Evolutionary conservation across 2,113 vertebrate genomes (phyloP).

Genomic region (Phyllostomus discolor): DNA sequence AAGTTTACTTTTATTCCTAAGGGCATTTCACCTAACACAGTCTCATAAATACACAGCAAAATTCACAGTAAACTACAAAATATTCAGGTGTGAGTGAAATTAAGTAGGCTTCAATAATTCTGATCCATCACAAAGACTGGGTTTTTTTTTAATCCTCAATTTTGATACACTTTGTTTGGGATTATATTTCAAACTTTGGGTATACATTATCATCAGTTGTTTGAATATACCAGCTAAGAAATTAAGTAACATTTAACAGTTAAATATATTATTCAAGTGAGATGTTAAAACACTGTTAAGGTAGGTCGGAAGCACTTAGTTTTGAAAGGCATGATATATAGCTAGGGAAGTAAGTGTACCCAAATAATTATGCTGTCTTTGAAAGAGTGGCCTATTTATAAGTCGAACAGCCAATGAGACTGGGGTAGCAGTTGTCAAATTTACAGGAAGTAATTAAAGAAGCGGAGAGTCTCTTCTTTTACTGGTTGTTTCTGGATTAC

Average conservation of each 20-base stretch:
- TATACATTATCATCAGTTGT: background rate
- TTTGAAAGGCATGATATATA: conserved; percentile 84
- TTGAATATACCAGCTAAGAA: conserved; percentile 66
- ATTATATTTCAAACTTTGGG: background rate
- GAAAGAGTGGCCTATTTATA: conserved; percentile 82
- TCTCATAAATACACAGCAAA: background rate
- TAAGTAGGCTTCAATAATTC: background rate
- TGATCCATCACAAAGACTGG: background rate
- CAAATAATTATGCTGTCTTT: conserved; percentile 83
- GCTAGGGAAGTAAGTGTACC: conserved; percentile 80
- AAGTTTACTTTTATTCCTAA: background rate
- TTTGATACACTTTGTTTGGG: conserved; percentile 11
- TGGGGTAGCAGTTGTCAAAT: conserved; percentile 78
- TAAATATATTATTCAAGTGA: conserved; percentile 62
- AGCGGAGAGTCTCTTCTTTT: conserved; percentile 82
- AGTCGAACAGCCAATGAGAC: conserved; percentile 79
- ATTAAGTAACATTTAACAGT: conserved; percentile 49
- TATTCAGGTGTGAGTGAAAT: background rate
- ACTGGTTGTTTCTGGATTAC: conserved; percentile 83
- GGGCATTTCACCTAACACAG: background rate
- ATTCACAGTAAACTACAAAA: background rate
- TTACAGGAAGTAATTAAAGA: conserved; percentile 87
- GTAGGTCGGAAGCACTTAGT: conserved; percentile 80
- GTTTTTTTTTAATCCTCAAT: background rate
- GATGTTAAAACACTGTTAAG: conserved; percentile 58